Evolutionary conservation across 2,113 vertebrate genomes (phyloP).

Genomic region (Sardina pilchardus): DNA sequence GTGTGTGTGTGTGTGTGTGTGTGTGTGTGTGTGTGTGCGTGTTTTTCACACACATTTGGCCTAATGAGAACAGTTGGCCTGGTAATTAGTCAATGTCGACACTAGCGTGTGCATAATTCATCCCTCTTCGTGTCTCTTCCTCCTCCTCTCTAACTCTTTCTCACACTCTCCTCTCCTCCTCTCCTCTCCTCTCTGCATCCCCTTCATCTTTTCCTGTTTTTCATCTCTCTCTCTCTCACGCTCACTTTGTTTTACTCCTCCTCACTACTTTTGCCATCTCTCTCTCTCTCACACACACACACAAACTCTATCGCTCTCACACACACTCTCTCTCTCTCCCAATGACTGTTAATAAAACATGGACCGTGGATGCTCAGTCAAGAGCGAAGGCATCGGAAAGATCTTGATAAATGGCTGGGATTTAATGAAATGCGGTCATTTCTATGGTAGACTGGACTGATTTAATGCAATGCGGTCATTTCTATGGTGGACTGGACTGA

Average conservation of each 20-base stretch:
- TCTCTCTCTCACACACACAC: neutral
- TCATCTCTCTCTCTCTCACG: neutral
- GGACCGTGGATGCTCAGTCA: no score
- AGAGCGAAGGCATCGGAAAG: no score
- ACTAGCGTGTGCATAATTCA: conserved; percentile 25
- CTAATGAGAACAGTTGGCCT: conserved; percentile 24
- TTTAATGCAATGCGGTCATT: no score
- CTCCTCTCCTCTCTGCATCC: neutral
- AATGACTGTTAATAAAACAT: no score
- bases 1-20: neutral
- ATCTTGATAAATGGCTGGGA: no score
- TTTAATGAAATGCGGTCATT: no score
- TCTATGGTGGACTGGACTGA: no score
- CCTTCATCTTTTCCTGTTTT: neutral
- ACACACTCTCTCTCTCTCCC: neutral
- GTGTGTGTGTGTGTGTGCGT: conserved; percentile 8
- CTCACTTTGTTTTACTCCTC: neutral
- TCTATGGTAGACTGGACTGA: no score
- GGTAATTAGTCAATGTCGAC: conserved; percentile 33
- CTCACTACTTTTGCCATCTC: neutral
- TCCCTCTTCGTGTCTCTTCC: neutral
- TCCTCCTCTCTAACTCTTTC: neutral
- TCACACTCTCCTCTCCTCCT: neutral
- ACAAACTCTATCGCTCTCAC: neutral
- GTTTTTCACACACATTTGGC: neutral